Base-by-base conservation (phyloP, 2,888 invertebrate genomes). In the Limnephilus marmoratus region DNA sequence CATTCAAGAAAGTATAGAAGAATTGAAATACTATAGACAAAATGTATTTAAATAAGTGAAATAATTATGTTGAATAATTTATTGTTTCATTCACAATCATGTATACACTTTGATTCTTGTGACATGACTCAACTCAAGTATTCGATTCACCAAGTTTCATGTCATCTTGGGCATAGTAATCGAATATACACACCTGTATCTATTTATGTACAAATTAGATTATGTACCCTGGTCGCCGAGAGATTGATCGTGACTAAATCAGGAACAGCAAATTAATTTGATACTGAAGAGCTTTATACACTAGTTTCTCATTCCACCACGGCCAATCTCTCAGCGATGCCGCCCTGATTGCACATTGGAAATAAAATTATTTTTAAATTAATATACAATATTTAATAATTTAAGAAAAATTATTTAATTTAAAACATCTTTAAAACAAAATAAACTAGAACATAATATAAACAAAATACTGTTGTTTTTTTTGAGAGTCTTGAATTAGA, bases 1-100 rank as follows among this genome's bases (percentile, higher is more conserved):
- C 95, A 98, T 99, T 91, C 96, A 96, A 94, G 99, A 99, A 94
- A 98, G 98, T 95, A 97, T 99, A 94, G 95, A 96, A 45, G 99
- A 99, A 95, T 95, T 99, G 41, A 97, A 97, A 94, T 98, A 97
- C 96, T 99, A 98, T 95, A 97, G 97, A 94, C 94, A 96, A 82
- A 94, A 96, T 94, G 96, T 98, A 94, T 98, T 98, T 95, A 97
- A 96, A 94, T 87, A 87, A 87, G 34, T 83, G 11, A 5, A 83
- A 83, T 83, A 83, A 83, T 83, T 83, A 34, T 29, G 13, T 83
- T 9, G 24, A 37, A n/a, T 37, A 0, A 37, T 83, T 12, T 18
- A 15, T 13, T 24, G 68, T 7, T 68, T 68, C n/a, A 68, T 68
- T 68, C 24, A n/a, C 9, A 68, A 9, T 68, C 24, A 68, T 68